A percentile compares a stretch with the other conserved stretches of the same genome.
Evolutionary conservation across 2,113 vertebrate genomes (phyloP).

Genomic region (Australoheros scitulus): DNA sequence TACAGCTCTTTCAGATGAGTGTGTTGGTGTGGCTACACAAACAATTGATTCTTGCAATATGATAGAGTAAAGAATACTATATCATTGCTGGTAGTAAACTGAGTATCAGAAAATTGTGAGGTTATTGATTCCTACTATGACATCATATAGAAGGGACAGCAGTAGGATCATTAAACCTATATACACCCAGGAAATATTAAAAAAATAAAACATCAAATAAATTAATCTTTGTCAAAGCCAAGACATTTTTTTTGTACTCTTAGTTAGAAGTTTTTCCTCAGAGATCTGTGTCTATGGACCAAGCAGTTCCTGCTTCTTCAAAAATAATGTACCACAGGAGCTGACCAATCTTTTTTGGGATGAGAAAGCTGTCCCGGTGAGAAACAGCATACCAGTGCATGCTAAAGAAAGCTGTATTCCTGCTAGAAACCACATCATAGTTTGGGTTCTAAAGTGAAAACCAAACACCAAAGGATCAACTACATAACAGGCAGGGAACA

Average conservation of each 20-base stretch:
- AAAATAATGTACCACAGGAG: neutral
- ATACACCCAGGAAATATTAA: neutral
- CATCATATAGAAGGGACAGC: neutral
- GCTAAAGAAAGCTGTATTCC: neutral
- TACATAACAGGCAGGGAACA: constrained; percentile 43
- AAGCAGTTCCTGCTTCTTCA: neutral
- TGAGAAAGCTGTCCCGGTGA: neutral
- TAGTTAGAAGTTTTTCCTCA: constrained; percentile 1
- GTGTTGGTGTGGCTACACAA: neutral
- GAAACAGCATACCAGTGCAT: neutral
- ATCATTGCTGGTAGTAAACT: constrained; percentile 34
- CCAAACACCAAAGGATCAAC: constrained; percentile 38
- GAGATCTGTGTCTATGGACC: neutral
- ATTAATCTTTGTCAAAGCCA: neutral
- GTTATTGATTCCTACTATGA: constrained; percentile 21
- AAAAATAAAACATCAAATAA: neutral
- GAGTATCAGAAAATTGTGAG: constrained; percentile 22
- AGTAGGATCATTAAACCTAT: constrained; percentile 16
- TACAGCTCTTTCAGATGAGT: neutral
- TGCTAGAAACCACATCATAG: neutral
- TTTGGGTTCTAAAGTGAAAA: neutral
- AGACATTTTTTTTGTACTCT: neutral
- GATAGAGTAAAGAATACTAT: constrained; percentile 23
- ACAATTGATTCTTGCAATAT: constrained; percentile 36
- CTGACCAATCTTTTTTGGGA: neutral